Evolutionary conservation across 2,797 vertebrate species (phyloP).

Genomic region (Takifugu ocellatus): DNA sequence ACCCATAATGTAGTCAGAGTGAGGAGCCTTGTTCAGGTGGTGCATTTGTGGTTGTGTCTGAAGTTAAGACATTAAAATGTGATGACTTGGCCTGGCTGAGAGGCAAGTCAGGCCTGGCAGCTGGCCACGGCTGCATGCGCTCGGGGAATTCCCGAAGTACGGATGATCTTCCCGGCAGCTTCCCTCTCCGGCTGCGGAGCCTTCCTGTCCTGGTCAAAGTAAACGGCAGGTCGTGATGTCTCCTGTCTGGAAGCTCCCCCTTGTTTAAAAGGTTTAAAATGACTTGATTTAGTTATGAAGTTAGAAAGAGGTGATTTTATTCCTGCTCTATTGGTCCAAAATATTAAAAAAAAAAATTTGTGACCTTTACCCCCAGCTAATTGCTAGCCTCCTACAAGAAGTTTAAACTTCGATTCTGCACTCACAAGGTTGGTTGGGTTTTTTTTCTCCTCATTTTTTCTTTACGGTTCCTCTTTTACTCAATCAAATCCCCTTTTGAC

Average conservation of each 20-base stretch:
- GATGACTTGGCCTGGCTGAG: too few species aligned
- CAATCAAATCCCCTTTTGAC: constrained; percentile 41
- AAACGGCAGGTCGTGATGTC: not conserved
- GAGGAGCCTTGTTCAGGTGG: too few species aligned
- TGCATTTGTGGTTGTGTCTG: too few species aligned
- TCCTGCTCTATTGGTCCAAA: too few species aligned
- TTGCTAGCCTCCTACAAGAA: constrained; percentile 16
- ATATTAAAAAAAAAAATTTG: too few species aligned
- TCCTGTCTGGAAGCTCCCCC: not conserved
- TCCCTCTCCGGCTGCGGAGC: not conserved
- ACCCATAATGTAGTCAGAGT: too few species aligned
- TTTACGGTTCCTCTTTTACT: constrained; percentile 26
- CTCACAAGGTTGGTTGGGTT: constrained; percentile 37
- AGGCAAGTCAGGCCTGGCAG: not conserved
- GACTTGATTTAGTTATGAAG: not conserved
- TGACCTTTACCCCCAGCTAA: constrained; percentile 14
- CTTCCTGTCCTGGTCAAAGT: not conserved
- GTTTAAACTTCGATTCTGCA: constrained; percentile 42
- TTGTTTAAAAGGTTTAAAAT: not conserved
- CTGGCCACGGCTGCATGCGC: too few species aligned
- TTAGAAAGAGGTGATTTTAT: too few species aligned
- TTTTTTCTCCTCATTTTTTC: constrained; percentile 8
- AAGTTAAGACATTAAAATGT: too few species aligned
- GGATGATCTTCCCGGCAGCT: too few species aligned
- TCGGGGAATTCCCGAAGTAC: too few species aligned